Base-by-base conservation (phyloP, 2,113 vertebrate genomes). In the Odontesthes bonariensis region DNA sequence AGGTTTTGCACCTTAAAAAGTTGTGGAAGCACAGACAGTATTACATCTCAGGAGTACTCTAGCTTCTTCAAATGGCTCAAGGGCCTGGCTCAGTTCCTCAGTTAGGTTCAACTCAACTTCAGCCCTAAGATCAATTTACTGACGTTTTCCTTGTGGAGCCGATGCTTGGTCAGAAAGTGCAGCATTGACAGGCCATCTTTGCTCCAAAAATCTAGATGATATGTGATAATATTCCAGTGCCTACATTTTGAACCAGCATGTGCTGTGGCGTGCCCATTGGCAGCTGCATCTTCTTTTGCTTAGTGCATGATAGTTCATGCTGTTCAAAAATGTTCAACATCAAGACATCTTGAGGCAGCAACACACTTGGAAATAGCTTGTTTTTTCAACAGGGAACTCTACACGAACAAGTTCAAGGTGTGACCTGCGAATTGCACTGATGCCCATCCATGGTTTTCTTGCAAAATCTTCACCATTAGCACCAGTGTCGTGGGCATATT, bases 401-500 rank as follows among this genome's bases (percentile, higher is more conserved):
- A 59, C 22, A 80, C 78, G 35, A 82, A 58, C 17, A 79, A 57
- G 20, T 80, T 83, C 1, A 85, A 58, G 11, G 65, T 78, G 57
- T 87, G 86, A 2, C 75, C 80, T 62, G 70, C 70, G n/a, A 70
- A 82, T 54, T 14, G 8, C 11, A 83, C 54, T 47, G 71, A 81
- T n/a, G 56, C 38, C 69, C 16, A 23, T 17, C 46, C 63, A 65
- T 79, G 68, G 1, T 58, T 82, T 46, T 73, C 63, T 12, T 0
- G 0, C 54, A 79, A 60, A 67, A 79, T 63, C 20, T 16, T 56
- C 1, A 22, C 44, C 56, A 78, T 86, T 79, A 32, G 76, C 68
- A 42, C 69, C 56, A 31, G 58, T 70, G 27, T 84, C 51, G 14
- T 78, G 70, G 33, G 80, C 80, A 87, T 60, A 8, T 79, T 86